Evolutionary conservation across 2,113 vertebrate genomes (phyloP), one percentile per base, ranked within the genome.

Genomic region (Choloepus hoffmanni): DNA sequence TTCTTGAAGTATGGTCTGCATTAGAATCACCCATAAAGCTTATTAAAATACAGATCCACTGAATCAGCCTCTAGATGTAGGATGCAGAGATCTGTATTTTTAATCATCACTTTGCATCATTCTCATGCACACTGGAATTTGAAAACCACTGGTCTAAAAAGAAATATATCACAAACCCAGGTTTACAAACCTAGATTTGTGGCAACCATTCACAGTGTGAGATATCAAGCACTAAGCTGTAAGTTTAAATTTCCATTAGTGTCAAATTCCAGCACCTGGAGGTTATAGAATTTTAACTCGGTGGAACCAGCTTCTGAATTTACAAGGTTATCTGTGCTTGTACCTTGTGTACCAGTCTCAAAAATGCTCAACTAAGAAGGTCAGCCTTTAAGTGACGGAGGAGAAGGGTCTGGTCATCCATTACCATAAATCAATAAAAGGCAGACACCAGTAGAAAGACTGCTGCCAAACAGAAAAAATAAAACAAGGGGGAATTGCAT

Each of bases 381-480:
- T 96, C 89, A 95, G 68, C 14, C 70, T 72, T 5, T 86, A 90
- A 90, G 95, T 70, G 58, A 91, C 67, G 94, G 84, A 92, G 94
- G 90, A 90, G 79, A 97, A 96, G 30, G 73, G 28, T 1, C 60
- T 94, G 87, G n/a, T n/a, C 70, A 92, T 36, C 33, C 91, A 85
- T 95, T 50, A 77, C 18, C 85, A 90, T 90, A 95, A 95, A 63
- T 73, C 84, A 94, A 62, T 92, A 95, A 96, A 96, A 98, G 85
- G 0, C 65, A 96, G 74, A 96, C 48, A 84, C 14, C 5, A 33
- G 30, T 10, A 96, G 91, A 85, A 93, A 96, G 85, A 16, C 63
- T 73, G 77, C 86, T 92, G 88, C 92, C 55, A 96, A 12, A 81
- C 67, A 88, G 78, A 58, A 79, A 73, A 70, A 33, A 43, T 24